These are phyloP conservation scores for Troilus luridus DNA, from an alignment of 2,888 invertebrate species.

Conservation along the genomic window DNA sequence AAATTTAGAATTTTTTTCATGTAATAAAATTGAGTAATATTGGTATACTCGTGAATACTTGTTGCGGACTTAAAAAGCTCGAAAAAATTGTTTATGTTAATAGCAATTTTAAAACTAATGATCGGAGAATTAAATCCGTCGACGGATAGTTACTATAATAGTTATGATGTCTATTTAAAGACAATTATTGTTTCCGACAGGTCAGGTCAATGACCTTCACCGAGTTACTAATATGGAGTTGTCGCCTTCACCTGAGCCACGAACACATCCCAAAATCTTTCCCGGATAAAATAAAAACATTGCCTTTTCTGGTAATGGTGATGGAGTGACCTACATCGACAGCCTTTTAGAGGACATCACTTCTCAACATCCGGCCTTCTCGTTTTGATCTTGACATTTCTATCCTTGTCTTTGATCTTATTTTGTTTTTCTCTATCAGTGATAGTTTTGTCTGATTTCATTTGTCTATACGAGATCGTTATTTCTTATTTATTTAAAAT, in stretches of 20 bases:
- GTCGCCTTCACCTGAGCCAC: not conserved
- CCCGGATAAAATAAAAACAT: constrained; percentile 31
- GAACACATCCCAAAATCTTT: constrained; percentile 18
- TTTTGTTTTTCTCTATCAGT: not conserved
- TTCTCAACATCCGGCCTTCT: not conserved
- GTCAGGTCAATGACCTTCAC: not conserved
- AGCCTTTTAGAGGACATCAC: constrained; percentile 12
- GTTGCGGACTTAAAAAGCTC: too few species aligned
- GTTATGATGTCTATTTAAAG: not conserved
- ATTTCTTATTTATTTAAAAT: not conserved
- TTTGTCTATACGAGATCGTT: not conserved
- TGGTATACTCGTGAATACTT: too few species aligned
- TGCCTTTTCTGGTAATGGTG: constrained; percentile 15
- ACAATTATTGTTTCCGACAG: not conserved
- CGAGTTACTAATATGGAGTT: not conserved
- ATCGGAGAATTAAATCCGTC: not conserved
- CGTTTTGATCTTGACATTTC: constrained; percentile 13
- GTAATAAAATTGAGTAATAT: too few species aligned
- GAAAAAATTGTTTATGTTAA: too few species aligned
- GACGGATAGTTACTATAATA: not conserved
- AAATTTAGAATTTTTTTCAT: too few species aligned
- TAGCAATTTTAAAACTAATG: too few species aligned
- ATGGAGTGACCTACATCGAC: constrained; percentile 24
- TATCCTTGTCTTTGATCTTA: not conserved
- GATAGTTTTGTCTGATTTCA: not conserved